phyloP scores from a whole-genome alignment of 2,797 vertebrate genomes.

The Tachyglossus aculeatus region DNA sequence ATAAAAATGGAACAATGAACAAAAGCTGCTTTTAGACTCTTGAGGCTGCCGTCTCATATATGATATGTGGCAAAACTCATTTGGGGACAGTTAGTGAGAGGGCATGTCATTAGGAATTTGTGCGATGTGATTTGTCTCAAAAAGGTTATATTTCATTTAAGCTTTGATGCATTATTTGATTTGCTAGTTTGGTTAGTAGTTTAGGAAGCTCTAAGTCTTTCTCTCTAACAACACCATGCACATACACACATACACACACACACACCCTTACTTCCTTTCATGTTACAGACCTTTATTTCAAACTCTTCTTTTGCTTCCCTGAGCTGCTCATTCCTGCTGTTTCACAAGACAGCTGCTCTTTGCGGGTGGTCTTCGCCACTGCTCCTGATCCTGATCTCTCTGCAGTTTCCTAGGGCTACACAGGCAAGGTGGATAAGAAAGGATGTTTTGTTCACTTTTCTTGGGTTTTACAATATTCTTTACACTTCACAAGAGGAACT shows the following conservation, averaged over 20 bases:
- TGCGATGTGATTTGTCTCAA: neutral
- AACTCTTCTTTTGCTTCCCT: slow-evolving; percentile 8
- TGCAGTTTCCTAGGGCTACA: slow-evolving; percentile 1
- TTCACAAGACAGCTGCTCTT: slow-evolving; percentile 43
- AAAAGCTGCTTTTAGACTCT: too few species aligned
- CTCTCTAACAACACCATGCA: neutral
- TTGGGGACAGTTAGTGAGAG: neutral
- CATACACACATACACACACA: too few species aligned
- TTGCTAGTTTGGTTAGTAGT: neutral
- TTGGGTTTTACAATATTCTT: neutral
- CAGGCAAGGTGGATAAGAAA: neutral
- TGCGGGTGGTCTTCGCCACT: slow-evolving; percentile 40
- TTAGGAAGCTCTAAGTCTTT: slow-evolving; percentile 2
- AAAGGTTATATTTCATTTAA: neutral
- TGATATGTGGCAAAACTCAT: too few species aligned
- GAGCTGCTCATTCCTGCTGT: slow-evolving; percentile 30
- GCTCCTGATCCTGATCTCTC: neutral
- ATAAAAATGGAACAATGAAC: too few species aligned
- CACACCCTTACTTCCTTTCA: neutral
- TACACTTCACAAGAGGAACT: neutral
- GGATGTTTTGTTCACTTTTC: neutral
- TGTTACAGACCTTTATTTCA: neutral
- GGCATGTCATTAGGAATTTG: neutral
- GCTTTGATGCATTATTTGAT: neutral
- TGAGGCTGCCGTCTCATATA: too few species aligned